These are phyloP conservation scores for Paramisgurnus dabryanus DNA, from an alignment of 2,113 vertebrate species.

Conservation along the genomic window DNA sequence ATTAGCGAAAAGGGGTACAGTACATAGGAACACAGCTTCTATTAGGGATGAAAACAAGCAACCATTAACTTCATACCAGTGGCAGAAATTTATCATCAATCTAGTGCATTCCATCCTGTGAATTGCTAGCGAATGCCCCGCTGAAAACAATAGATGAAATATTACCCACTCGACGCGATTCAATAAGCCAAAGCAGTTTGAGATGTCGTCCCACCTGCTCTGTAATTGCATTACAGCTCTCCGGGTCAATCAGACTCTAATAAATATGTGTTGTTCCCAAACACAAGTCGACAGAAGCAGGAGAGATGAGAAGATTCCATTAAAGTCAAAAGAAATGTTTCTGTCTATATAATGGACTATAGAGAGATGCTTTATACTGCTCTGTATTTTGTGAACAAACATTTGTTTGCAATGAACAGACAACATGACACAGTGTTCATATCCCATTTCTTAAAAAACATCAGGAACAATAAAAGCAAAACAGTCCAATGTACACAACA, in stretches of 20 bases:
- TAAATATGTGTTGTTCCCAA: conserved; percentile 60
- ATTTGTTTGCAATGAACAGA: not conserved
- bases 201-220: conserved; percentile 76
- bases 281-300: conserved; percentile 1
- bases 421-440: not conserved
- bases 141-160: conserved; percentile 80
- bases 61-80: conserved; percentile 67
- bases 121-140: conserved; percentile 75
- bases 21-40: conserved; percentile 52
- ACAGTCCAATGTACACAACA: too few relatives aligned
- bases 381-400: not conserved
- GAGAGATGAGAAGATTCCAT: conserved; percentile 22
- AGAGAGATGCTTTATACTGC: too few relatives aligned
- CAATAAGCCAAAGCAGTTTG: conserved; percentile 72
- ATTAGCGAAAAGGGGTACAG: conserved; percentile 29
- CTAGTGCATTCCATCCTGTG: conserved; percentile 77
- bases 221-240: conserved; percentile 74
- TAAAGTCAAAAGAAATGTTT: conserved; percentile 16
- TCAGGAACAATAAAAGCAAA: too few relatives aligned
- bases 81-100: conserved; percentile 69
- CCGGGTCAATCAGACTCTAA: conserved; percentile 68
- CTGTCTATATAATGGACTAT: not conserved
- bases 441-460: too few relatives aligned
- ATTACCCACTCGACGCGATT: conserved; percentile 78
- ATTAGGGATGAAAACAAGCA: conserved; percentile 62